Percentiles rank a stretch among this genome's conserved stretches.
Evolutionary conservation across 2,113 vertebrate species (phyloP).

Genomic region (Python bivittatus): DNA sequence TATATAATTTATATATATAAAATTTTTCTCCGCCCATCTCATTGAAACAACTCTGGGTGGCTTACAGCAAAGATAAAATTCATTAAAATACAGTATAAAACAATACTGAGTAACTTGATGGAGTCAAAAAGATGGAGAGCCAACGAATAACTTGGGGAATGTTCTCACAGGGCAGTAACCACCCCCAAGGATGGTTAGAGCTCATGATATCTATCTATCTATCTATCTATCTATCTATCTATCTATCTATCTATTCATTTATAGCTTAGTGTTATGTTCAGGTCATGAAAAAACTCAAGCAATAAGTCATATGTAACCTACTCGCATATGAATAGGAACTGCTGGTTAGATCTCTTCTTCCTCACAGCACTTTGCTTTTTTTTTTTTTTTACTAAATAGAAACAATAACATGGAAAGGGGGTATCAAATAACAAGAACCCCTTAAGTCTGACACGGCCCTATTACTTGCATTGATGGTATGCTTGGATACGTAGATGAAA

Average conservation of each 20-base stretch:
- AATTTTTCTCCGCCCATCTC: too few species aligned
- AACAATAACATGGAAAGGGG: neutral
- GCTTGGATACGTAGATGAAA: neutral
- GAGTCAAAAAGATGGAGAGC: too few species aligned
- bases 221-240: too few species aligned
- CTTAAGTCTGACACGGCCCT: neutral
- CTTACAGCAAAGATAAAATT: too few species aligned
- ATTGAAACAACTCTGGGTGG: too few species aligned
- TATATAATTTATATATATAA: too few species aligned
- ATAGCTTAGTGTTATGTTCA: neutral
- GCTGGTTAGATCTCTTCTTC: neutral
- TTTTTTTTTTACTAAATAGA: neutral
- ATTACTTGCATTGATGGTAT: neutral
- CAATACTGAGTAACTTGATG: too few species aligned
- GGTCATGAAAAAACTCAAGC: neutral
- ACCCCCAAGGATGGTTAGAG: too few species aligned
- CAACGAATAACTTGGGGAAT: too few species aligned
- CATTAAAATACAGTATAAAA: too few species aligned
- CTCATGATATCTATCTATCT: too few species aligned
- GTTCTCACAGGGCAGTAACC: too few species aligned
- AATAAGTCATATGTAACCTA: neutral
- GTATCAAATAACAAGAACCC: neutral
- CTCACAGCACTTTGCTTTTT: neutral
- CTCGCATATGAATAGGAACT: neutral
- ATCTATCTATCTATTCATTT: neutral